These are phyloP conservation scores for Mesodorylaimus sp. DNA, from an alignment of 2,888 invertebrate species.

Conservation along the genomic window DNA sequence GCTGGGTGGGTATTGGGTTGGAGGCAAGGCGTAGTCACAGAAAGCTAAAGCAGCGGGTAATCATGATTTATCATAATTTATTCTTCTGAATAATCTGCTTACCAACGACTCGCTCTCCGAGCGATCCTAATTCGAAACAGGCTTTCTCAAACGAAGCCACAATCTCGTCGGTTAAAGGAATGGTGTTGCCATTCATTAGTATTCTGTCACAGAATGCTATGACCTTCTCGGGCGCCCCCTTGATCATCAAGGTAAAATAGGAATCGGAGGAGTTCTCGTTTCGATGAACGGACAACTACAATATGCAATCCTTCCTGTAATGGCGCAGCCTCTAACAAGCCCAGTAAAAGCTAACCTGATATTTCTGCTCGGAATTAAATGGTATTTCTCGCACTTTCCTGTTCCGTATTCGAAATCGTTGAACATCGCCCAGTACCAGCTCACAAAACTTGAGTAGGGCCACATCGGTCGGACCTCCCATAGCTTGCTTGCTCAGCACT, in stretches of 20 bases:
- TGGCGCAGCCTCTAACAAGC: neutral
- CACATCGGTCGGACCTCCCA: conserved; percentile 10
- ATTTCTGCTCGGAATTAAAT: conserved; percentile 87
- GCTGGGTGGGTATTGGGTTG: conserved; percentile 70
- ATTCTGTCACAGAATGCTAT: conserved; percentile 7
- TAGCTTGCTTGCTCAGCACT: conserved; percentile 35
- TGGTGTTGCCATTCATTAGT: neutral
- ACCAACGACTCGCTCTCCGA: conserved; percentile 15
- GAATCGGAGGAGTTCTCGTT: conserved; percentile 1
- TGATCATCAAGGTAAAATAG: conserved; percentile 11
- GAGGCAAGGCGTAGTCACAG: conserved; percentile 71
- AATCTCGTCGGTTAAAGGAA: conserved; percentile 9
- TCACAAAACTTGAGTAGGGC: conserved; percentile 62
- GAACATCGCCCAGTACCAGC: conserved; percentile 64
- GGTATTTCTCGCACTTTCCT: conserved; percentile 77
- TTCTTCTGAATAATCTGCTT: no score
- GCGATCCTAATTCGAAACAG: conserved; percentile 12
- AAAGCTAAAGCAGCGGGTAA: conserved; percentile 51
- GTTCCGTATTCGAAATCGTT: conserved; percentile 61
- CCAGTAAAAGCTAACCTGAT: conserved; percentile 36
- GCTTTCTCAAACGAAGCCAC: conserved; percentile 12
- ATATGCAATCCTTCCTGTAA: conserved; percentile 10
- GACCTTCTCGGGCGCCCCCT: conserved; percentile 10
- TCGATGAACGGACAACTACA: conserved; percentile 12
- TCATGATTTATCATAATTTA: no score